Conservation (phyloP, 2,113 vertebrate species). For the Bos indicus region DNA sequence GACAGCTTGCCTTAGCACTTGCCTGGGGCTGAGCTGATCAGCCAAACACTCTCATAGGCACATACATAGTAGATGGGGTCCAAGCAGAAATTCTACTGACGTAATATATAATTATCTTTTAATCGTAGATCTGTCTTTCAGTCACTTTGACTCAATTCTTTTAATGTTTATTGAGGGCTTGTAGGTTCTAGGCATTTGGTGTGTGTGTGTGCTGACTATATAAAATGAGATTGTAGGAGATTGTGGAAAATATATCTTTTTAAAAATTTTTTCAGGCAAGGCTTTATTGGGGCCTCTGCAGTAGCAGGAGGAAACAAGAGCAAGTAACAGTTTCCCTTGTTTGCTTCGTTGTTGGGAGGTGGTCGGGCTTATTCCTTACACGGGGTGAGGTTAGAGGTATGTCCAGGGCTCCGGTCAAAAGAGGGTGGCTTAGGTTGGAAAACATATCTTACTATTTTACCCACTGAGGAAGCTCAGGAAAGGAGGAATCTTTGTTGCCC, state of each 20-base stretch:
- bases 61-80: not conserved
- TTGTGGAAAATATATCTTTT: not conserved
- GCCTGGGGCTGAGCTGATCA: not conserved
- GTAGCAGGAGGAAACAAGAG: not conserved
- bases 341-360: accelerated
- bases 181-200: not conserved
- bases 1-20: not conserved
- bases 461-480: not conserved
- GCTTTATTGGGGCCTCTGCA: not conserved
- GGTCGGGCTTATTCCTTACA: accelerated
- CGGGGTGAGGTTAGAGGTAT: not conserved
- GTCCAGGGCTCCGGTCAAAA: not conserved
- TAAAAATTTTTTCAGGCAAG: not conserved
- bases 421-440: not conserved
- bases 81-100: not conserved
- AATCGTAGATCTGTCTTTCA: not conserved
- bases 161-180: not conserved
- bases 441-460: not conserved
- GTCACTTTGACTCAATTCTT: not conserved
- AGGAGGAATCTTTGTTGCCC: not conserved
- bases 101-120: not conserved
- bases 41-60: too few species aligned
- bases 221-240: not conserved
- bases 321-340: not conserved
- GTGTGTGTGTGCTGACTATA: not conserved